These are phyloP conservation scores for Macrotus californicus DNA, from an alignment of 2,113 vertebrate genomes.

Conservation along the genomic window DNA sequence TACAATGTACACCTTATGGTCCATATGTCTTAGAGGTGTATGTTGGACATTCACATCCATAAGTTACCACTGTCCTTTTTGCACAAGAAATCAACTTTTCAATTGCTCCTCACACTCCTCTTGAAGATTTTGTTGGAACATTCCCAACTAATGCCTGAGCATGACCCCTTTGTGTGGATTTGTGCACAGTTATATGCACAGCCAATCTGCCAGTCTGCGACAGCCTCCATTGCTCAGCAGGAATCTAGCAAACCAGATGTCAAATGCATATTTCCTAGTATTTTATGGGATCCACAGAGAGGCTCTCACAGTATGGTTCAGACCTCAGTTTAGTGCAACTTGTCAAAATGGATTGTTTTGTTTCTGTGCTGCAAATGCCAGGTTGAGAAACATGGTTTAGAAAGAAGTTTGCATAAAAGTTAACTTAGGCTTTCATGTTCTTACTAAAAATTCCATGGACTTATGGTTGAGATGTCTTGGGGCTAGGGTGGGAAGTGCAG, in stretches of 20 bases:
- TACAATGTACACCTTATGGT: background rate
- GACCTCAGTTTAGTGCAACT: slow-evolving; percentile 64
- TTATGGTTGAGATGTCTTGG: background rate
- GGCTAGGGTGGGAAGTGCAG: background rate
- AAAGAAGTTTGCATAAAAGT: slow-evolving; percentile 52
- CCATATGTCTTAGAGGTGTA: background rate
- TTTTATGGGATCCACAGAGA: slow-evolving; percentile 61
- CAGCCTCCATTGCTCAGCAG: slow-evolving; percentile 54
- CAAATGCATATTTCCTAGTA: slow-evolving; percentile 58
- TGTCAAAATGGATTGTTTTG: slow-evolving; percentile 76
- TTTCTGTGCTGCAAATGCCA: slow-evolving; percentile 72
- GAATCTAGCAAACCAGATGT: slow-evolving; percentile 68
- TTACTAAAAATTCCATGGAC: slow-evolving; percentile 59
- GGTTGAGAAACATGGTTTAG: slow-evolving; percentile 57
- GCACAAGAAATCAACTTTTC: background rate
- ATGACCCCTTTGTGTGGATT: slow-evolving; percentile 47
- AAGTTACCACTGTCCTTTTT: background rate
- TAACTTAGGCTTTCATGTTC: slow-evolving; percentile 64
- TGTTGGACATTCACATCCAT: background rate
- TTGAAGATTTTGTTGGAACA: slow-evolving; percentile 39
- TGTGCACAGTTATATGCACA: background rate
- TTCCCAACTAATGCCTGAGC: slow-evolving; percentile 54
- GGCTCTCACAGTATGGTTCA: slow-evolving; percentile 53
- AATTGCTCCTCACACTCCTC: background rate
- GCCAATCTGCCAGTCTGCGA: background rate